Evolutionary conservation across 2,888 invertebrate genomes (phyloP).

Genomic region (Deilephila elpenor): DNA sequence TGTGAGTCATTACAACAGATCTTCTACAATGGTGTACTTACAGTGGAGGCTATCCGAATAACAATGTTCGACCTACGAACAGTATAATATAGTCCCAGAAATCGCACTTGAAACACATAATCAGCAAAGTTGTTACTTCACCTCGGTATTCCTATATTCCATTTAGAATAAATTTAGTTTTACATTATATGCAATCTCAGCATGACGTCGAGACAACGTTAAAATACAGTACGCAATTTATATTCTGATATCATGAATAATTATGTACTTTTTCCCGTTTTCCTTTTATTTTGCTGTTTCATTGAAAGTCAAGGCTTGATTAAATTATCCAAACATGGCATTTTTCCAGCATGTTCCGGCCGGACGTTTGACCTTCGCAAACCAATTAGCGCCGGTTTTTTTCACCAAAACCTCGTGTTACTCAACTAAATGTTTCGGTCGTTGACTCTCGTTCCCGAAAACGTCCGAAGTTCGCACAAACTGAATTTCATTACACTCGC

Average conservation of each 20-base stretch:
- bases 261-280: constrained; percentile 1
- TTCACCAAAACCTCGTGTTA: background rate
- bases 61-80: too few species aligned
- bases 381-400: constrained; percentile 14
- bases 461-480: background rate
- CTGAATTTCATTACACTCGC: background rate
- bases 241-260: constrained; percentile 13
- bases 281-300: constrained; percentile 11
- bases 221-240: background rate
- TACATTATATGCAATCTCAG: background rate
- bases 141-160: too few species aligned
- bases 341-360: constrained; percentile 16
- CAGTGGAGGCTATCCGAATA: too few species aligned
- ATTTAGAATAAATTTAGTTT: background rate
- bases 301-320: constrained; percentile 13
- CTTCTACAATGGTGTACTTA: too few species aligned
- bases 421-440: background rate
- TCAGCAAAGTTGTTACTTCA: too few species aligned
- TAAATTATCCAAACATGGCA: constrained; percentile 24
- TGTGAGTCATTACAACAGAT: too few species aligned
- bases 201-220: background rate
- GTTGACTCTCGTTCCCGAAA: background rate
- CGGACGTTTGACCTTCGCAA: constrained; percentile 16
- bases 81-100: too few species aligned
- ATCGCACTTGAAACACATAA: too few species aligned